Conservation (phyloP, 2,888 invertebrate species). For the Elysia crispata region DNA sequence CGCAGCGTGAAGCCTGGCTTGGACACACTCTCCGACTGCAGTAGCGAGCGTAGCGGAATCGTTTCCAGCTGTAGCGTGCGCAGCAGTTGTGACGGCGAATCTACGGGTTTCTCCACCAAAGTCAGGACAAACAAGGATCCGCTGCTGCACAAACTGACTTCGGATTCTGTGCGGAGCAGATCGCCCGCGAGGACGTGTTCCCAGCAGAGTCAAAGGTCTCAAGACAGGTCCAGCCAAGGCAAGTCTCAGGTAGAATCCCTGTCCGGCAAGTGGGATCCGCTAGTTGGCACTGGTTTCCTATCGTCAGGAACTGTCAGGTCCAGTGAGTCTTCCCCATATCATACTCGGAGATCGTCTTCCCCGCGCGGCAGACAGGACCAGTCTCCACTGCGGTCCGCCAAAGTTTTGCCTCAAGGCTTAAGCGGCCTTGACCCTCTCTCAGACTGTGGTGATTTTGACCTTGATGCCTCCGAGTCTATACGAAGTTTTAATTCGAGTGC, state of each 20-base stretch:
- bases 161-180: background rate
- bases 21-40: conserved; percentile 46
- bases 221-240: background rate
- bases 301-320: conserved; percentile 14
- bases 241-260: background rate
- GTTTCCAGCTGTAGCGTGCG: conserved; percentile 36
- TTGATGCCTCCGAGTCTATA: conserved; percentile 54
- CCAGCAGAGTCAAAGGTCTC: conserved; percentile 32
- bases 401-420: too few species aligned
- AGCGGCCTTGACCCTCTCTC: conserved; percentile 49
- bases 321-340: conserved; percentile 43
- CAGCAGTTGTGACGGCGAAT: conserved; percentile 39
- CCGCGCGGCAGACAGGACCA: conserved; percentile 17
- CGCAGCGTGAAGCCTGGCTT: conserved; percentile 36
- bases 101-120: background rate
- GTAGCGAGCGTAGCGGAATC: conserved; percentile 45
- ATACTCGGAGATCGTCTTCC: conserved; percentile 4
- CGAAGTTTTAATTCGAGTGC: conserved; percentile 54
- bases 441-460: conserved; percentile 1
- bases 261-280: background rate
- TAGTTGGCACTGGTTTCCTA: background rate
- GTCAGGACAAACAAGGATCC: conserved; percentile 42
- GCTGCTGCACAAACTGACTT: conserved; percentile 25
- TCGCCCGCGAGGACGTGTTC: conserved; percentile 27
- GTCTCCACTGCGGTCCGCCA: conserved; percentile 31